These are phyloP conservation scores for Plumapathes pennacea DNA, from an alignment of 92 coral and sea anemone species.

Conservation along the genomic window DNA sequence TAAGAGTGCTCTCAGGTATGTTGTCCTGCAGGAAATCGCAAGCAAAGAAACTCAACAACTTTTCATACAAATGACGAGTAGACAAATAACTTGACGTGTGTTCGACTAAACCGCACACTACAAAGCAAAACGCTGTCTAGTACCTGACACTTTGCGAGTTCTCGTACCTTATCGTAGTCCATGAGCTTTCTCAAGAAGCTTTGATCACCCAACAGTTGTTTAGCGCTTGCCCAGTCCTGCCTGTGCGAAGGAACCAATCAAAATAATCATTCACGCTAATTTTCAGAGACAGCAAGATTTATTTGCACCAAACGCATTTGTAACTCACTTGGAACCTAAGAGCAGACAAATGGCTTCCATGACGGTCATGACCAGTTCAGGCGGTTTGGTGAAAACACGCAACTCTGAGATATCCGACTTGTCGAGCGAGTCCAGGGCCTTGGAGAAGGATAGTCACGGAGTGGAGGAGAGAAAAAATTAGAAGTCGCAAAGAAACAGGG, in stretches of 20 bases:
- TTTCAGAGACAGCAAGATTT: neutral
- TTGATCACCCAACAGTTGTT: constrained; percentile 78
- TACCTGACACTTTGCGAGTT: too few species aligned
- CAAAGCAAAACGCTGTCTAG: too few species aligned
- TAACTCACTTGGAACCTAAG: constrained; percentile 81
- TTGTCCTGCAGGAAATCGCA: constrained; percentile 74
- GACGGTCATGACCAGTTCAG: constrained; percentile 99
- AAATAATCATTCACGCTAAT: neutral
- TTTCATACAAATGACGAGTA: neutral
- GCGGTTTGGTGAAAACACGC: constrained; percentile 98
- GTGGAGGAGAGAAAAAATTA: neutral
- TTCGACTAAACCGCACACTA: too few species aligned
- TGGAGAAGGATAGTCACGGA: neutral
- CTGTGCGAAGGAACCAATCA: constrained; percentile 19
- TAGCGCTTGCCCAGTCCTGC: constrained; percentile 98
- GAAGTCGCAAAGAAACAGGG: neutral
- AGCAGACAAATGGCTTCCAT: constrained; percentile 98
- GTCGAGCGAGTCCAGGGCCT: constrained; percentile 96
- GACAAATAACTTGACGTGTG: too few species aligned
- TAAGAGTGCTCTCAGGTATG: constrained; percentile 78
- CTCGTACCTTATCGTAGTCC: constrained; percentile 86
- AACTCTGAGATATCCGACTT: constrained; percentile 97
- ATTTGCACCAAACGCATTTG: neutral
- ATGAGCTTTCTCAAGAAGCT: constrained; percentile 85
- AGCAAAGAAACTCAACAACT: too few species aligned